Percentiles rank a stretch among this genome's conserved stretches.
These are phyloP conservation scores for Oxystoma pomonae DNA, from an alignment of 2,888 invertebrate genomes.

Conservation along the genomic window DNA sequence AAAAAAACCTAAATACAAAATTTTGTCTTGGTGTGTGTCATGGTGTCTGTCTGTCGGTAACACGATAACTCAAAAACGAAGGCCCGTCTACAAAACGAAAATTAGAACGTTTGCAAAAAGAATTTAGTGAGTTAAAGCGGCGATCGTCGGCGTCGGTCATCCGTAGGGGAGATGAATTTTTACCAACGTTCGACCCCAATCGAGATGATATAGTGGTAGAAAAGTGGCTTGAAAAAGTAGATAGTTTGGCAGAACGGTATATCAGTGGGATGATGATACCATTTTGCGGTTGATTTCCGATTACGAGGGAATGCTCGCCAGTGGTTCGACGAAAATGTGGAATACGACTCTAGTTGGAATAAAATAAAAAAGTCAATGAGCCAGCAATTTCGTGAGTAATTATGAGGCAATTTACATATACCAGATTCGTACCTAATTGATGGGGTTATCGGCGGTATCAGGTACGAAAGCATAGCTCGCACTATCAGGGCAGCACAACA, in stretches of 20 bases:
- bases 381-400: slow-evolving; percentile 13
- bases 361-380: slow-evolving; percentile 11
- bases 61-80: no score
- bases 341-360: slow-evolving; percentile 11
- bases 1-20: no score
- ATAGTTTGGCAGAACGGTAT: slow-evolving; percentile 4
- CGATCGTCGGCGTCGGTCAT: background rate
- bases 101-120: background rate
- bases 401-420: slow-evolving; percentile 14
- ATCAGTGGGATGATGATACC: slow-evolving; percentile 9
- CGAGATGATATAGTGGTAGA: background rate
- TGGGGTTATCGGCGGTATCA: slow-evolving; percentile 23
- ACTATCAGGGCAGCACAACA: no score
- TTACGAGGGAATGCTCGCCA: slow-evolving; percentile 14
- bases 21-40: no score
- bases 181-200: slow-evolving; percentile 2
- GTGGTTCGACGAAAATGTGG: slow-evolving; percentile 16
- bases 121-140: background rate
- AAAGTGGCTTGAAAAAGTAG: slow-evolving; percentile 3
- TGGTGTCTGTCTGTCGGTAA: no score
- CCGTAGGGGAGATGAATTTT: background rate
- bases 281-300: slow-evolving; percentile 6
- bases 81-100: background rate
- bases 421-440: slow-evolving; percentile 15
- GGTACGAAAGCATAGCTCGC: slow-evolving; percentile 18